These are phyloP conservation scores for Panthera tigris DNA, from an alignment of 2,113 vertebrate genomes.

Conservation along the genomic window DNA sequence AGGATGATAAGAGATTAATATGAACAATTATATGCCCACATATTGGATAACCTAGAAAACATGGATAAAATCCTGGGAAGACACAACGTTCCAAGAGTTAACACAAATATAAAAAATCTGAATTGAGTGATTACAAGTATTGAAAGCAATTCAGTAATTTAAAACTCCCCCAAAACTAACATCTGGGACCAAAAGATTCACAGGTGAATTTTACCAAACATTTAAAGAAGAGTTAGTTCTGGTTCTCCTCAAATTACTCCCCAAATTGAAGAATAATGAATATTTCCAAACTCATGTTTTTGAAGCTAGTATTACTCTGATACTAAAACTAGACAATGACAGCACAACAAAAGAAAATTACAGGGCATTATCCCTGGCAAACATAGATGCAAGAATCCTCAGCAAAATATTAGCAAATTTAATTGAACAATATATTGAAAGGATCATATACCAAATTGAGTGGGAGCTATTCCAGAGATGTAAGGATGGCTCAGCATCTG, in stretches of 20 bases:
- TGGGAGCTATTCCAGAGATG: neutral
- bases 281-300: neutral
- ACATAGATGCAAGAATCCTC: neutral
- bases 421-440: neutral
- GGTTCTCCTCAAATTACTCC: neutral
- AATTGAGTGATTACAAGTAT: neutral
- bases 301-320: neutral
- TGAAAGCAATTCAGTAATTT: neutral
- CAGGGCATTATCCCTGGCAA: neutral
- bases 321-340: neutral
- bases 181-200: neutral
- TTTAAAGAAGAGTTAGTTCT: neutral
- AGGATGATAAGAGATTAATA: neutral
- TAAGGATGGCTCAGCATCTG: neutral
- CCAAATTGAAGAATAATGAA: neutral
- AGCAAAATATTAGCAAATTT: neutral
- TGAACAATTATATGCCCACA: neutral
- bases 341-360: neutral
- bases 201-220: neutral
- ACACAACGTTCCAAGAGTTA: neutral
- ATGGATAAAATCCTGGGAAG: neutral
- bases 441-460: neutral
- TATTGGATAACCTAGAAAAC: neutral
- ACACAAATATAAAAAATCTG: neutral
- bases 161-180: neutral